Evolutionary conservation across 2,113 vertebrate species (phyloP), one percentile per base, ranked within the genome.

Genomic region (Scophthalmus maximus): DNA sequence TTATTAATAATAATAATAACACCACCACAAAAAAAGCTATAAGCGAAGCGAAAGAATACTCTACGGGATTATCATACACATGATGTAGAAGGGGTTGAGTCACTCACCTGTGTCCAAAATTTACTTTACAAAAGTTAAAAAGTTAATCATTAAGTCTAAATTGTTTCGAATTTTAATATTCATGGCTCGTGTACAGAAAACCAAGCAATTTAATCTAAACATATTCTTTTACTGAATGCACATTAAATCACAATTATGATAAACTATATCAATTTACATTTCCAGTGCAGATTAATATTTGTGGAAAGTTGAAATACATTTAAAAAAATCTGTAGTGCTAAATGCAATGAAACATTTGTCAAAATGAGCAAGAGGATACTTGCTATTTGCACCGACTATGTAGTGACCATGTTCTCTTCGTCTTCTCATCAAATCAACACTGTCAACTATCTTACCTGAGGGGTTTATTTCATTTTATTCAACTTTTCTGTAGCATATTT

Each of bases 381-480:
- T 25, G 22, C 47, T 49, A 46, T 47, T 47, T 47, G n/a, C n/a
- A n/a, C n/a, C n/a, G n/a, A n/a, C n/a, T n/a, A 22, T 36, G 11
- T 44, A n/a, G 27, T 40, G 34, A 6, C 18, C 8, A 12, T 3
- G n/a, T 29, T 38, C 30, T 29, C 2, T 70, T 18, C 8, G 5
- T 3, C 17, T 6, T 25, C 18, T 17, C 5, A 25, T 25, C 0
- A 42, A 58, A 34, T 20, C 69, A 61, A 42, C 8, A 40, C 6
- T 20, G 17, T 64, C n/a, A 74, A 17, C 63, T 3, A 51, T 25
- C 5, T 30, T 6, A 6, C 8, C 20, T 38, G 29, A 32, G 1
- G 27, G n/a, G 8, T 10, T 56, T 38, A 68, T 27, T 22, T 2
- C 15, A 38, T 50, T 81, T 85, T 85, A 87, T 80, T 85, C 32